Evolutionary conservation across 2,888 invertebrate genomes (phyloP), one percentile per base, ranked within the genome.

Genomic region (Phortica okadai): DNA sequence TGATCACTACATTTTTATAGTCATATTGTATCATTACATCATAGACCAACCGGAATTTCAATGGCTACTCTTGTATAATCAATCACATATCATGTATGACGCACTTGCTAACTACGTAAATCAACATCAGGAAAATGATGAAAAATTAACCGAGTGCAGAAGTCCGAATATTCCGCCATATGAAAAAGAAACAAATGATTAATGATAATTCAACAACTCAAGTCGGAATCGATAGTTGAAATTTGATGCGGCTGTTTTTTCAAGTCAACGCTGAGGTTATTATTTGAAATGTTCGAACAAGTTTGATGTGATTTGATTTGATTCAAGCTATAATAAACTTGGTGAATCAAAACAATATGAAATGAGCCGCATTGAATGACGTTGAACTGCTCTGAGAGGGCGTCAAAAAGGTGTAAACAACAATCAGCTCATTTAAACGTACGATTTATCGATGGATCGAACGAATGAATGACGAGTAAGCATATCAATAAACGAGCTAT

Each of bases 331-430:
- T 50, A 11, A 50, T 6, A 50, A 50, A 33, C 33, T 50, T 3
- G 50, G 6, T 50, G 8, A 8, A 50, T 11, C 10, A 50, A 50
- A 50, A 11, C 50, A 50, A 14, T 50, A 50, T 8, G 14, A 50
- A 50, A 50, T 50, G 8, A 11, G 14, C 8, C 50, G 10, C 50
- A 11, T 50, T 50, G 50, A 50, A 50, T 50, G 2, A 6, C 6
- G 50, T 50, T 50, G 33, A 64, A 1, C 11, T n/a, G 44, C 10
- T 44, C 41, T 67, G 67, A 67, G 21, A 66, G 41, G 42, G 44
- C 42, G 42, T 44, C 42, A n/a, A 80, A 80, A 73, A 77, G 73
- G 76, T 76, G 78, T 77, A 74, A 77, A 80, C 79, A 81, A 78
- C 76, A 76, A 42, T 16, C 67, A 64, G 33, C 33, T 33, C 33